phyloP scores from a whole-genome alignment of 2,888 invertebrate genomes.

The Folsomia manolachei region DNA sequence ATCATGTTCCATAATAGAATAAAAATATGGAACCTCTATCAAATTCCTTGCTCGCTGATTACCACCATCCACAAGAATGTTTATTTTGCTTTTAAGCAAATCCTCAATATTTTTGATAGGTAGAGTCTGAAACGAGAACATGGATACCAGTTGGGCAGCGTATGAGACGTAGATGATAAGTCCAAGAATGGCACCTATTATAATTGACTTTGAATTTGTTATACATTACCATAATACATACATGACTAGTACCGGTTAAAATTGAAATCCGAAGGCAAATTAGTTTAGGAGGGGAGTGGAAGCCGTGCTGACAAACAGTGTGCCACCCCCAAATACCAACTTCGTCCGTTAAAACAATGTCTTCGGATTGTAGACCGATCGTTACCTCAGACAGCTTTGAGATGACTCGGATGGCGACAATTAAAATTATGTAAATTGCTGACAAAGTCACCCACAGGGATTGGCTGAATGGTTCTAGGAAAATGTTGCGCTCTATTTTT shows the following conservation, averaged over 20 bases:
- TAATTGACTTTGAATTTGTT: too few species aligned
- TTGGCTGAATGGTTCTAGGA: constrained; percentile 20
- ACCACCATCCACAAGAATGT: constrained; percentile 18
- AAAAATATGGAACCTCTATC: constrained; percentile 2
- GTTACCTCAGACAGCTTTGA: background rate
- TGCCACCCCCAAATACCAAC: constrained; percentile 11
- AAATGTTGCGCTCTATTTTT: constrained; percentile 25
- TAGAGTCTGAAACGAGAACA: constrained; percentile 19
- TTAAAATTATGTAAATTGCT: constrained; percentile 12
- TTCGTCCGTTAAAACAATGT: constrained; percentile 16
- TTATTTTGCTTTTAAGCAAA: constrained; percentile 16
- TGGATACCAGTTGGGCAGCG: constrained; percentile 25
- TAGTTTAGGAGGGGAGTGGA: background rate
- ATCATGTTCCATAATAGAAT: too few species aligned
- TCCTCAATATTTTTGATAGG: constrained; percentile 25
- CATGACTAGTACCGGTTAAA: too few species aligned
- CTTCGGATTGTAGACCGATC: background rate
- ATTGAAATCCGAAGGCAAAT: constrained; percentile 20
- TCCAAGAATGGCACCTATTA: constrained; percentile 20
- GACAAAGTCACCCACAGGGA: constrained; percentile 17
- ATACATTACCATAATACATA: too few species aligned
- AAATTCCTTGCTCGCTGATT: constrained; percentile 20
- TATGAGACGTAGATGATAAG: constrained; percentile 27
- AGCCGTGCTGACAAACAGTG: constrained; percentile 27
- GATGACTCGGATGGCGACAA: background rate